These are phyloP conservation scores for Pharmacophagus antenor DNA, from an alignment of 2,888 invertebrate species.

Conservation along the genomic window DNA sequence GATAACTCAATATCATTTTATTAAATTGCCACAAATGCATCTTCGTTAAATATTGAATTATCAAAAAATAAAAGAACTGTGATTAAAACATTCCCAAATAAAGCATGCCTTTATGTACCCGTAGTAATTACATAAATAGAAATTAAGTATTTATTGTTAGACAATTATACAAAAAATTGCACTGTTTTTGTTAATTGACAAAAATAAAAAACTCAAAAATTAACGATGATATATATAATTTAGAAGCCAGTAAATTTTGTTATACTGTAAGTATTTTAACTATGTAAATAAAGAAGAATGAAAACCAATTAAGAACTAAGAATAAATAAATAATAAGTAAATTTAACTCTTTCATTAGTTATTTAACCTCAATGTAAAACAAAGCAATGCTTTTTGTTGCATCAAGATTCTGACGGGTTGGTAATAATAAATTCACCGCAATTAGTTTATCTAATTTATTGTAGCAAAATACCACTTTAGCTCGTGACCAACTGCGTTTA, in stretches of 20 bases:
- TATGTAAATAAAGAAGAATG: constrained; percentile 31
- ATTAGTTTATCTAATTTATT: too few species aligned
- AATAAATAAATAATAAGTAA: constrained; percentile 31
- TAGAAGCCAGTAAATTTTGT: constrained; percentile 4
- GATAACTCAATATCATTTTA: background rate
- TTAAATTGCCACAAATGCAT: background rate
- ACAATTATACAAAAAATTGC: constrained; percentile 13
- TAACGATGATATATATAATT: background rate
- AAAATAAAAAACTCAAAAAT: background rate
- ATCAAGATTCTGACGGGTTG: too few species aligned
- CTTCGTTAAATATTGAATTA: background rate
- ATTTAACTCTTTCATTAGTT: constrained; percentile 1
- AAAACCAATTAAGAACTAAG: constrained; percentile 23
- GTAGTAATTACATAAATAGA: constrained; percentile 27
- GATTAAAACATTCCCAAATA: constrained; percentile 53
- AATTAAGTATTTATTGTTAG: constrained; percentile 35
- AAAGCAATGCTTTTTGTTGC: background rate
- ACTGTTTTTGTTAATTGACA: background rate
- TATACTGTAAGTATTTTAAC: constrained; percentile 29
- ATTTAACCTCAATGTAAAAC: background rate
- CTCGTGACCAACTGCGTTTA: too few species aligned
- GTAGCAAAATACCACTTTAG: too few species aligned
- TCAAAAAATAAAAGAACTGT: constrained; percentile 37
- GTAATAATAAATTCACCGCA: too few species aligned
- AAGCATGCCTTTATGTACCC: constrained; percentile 23